Evolutionary conservation across 2,888 invertebrate species (phyloP).

Genomic region (Plebejus argus): DNA sequence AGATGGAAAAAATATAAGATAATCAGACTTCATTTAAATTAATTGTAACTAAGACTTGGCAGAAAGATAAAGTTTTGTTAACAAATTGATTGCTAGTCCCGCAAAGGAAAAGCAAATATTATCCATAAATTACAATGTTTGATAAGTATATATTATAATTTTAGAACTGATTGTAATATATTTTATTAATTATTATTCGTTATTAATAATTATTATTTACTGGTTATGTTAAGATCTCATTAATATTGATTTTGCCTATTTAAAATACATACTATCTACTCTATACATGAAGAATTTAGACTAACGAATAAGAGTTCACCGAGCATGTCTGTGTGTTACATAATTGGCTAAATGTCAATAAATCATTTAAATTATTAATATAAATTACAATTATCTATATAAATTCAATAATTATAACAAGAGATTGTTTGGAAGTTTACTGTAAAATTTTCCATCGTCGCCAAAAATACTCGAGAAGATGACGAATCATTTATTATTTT

Average conservation of each 20-base stretch:
- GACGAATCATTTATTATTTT: not conserved
- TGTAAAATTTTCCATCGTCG: not conserved
- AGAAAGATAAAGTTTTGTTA: not conserved
- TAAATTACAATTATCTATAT: conserved; percentile 10
- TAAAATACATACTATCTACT: conserved; percentile 14
- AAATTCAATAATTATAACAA: conserved; percentile 10
- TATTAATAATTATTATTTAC: not conserved
- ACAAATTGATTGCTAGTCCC: not conserved
- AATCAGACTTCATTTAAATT: not conserved
- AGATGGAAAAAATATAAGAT: not conserved
- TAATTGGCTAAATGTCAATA: conserved; percentile 23
- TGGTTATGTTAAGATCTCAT: not conserved
- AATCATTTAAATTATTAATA: not conserved
- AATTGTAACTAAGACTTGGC: not conserved
- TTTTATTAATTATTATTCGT: not conserved
- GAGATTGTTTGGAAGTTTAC: not conserved
- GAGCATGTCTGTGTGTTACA: conserved; percentile 2
- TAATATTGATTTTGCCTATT: conserved; percentile 6
- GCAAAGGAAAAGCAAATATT: not conserved
- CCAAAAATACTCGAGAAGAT: not conserved
- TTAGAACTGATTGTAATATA: not conserved
- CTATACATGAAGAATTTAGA: not conserved
- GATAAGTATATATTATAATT: not conserved
- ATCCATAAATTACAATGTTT: not conserved
- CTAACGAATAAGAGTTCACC: not conserved